Base-by-base conservation (phyloP, 2,888 invertebrate genomes). In the Microctonus aethiopoides region DNA sequence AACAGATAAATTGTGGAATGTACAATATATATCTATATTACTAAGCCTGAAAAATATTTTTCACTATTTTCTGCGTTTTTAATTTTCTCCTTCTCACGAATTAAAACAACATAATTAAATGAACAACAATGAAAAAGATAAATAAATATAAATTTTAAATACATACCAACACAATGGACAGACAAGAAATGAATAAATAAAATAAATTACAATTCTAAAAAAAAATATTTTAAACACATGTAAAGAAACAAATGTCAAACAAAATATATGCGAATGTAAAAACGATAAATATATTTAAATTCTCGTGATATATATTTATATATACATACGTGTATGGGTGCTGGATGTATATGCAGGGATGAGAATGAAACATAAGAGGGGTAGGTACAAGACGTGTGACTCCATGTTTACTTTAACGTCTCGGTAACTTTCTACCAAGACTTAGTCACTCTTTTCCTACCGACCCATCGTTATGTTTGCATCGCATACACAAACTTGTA, bases 401-500 rank as follows among this genome's bases (percentile, higher is more conserved):
- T 78, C 77, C 77, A 59, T 84, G 82, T 86, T 86, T 86, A 82
- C 83, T 79, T 85, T 85, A 80, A 82, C 86, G 84, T 85, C 84
- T 84, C 81, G 77, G 75, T 80, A 83, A 76, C 75, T 78, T 75
- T 68, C 61, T 5, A n/a, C 22, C 66, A 57, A 72, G 73, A 71
- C 72, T 65, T 71, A 60, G 72, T 68, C 68, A 61, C 46, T 75
- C 68, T 72, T 74, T 73, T 68, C 68, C 67, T 68, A 54, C 72
- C 51, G 65, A 69, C 70, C 64, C 72, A 72, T 72, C 67, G 78
- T 74, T 75, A 76, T 85, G 82, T 86, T 85, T 85, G 81, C 84
- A 74, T 80, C 68, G 74, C 74, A 77, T 79, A 86, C 80, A 84
- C 83, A 83, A n/a, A 79, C 80, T 81, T 78, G 82, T n/a, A n/a